Evolutionary conservation across 2,113 vertebrate species (phyloP), one percentile per base, ranked within the genome.

Genomic region (Corythornis madagascariensis): DNA sequence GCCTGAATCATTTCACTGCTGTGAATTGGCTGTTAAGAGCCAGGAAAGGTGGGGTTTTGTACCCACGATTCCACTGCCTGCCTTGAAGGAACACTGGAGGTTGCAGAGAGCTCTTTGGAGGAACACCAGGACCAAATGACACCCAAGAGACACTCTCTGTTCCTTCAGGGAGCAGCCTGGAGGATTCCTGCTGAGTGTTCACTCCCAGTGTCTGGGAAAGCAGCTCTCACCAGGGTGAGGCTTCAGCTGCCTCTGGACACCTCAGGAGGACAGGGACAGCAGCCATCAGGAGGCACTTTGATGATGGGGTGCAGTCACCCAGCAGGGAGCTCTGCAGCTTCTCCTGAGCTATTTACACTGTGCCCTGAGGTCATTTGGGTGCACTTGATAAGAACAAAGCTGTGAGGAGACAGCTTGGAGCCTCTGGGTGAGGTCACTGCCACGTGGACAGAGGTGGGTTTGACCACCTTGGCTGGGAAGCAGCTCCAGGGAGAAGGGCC

Each of bases 351-450:
- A 1, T 43, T 48, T 56, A 19, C 31, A 0, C n/a, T 18, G 33
- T 31, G 35, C 71, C 52, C 47, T 31, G 55, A 16, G 40, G 52
- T 48, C 24, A 3, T 60, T 15, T 52, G 50, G 13, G 50, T 52
- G 6, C 13, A 4, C 24, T 52, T 14, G 24, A 26, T 52, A 26
- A 33, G 29, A 29, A 29, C 43, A 25, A 66, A 90, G 29, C 40
- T 82, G 48, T 4, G 20, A 86, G 40, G 10, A 3, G 1, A 16
- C 35, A 80, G 52, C 76, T 61, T 53, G 40, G 60, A 60, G 79
- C 52, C 80, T 4, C 55, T 0, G 1, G n/a, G 22, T 38, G 35
- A 57, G 64, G 64, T 5, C 20, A 13, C 48, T 25, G 1, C 26
- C 31, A 8, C 15, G 22, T 13, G 4, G 4, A 56, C 67, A 31